A percentile compares a stretch with the other conserved stretches of the same genome.
Evolutionary conservation across 2,797 vertebrate species (phyloP).

Genomic region (Aulostomus chinensis): DNA sequence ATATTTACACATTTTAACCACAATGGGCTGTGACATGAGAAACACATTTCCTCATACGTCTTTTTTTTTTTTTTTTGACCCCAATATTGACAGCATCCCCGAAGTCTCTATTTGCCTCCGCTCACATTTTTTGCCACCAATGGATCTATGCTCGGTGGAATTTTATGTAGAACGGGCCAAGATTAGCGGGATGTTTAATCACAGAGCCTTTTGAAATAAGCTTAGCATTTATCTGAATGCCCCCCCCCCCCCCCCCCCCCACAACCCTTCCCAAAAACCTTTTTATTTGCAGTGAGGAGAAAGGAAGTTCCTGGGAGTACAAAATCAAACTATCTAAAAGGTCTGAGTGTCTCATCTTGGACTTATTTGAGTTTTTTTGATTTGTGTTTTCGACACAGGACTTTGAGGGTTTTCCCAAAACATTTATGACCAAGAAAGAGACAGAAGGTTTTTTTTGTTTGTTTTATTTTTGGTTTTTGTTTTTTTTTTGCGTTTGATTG

Average conservation of each 20-base stretch:
- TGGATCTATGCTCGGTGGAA: slow-evolving; percentile 52
- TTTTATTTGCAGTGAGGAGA: slow-evolving; percentile 24
- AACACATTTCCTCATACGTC: slow-evolving; percentile 7
- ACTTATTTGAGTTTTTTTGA: slow-evolving; percentile 51
- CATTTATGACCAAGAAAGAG: slow-evolving; percentile 25
- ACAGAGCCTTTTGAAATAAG: slow-evolving; percentile 64
- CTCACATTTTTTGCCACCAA: slow-evolving; percentile 40
- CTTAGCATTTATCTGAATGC: slow-evolving; percentile 56
- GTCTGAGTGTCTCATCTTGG: slow-evolving; percentile 47
- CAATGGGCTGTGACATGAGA: neutral
- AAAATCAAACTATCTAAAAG: slow-evolving; percentile 45
- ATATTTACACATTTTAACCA: slow-evolving; percentile 37
- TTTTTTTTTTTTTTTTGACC: neutral
- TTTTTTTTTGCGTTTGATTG: slow-evolving; percentile 29
- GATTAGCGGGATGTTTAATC: slow-evolving; percentile 72
- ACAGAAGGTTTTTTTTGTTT: no score
- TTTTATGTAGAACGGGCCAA: slow-evolving; percentile 52
- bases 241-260: neutral
- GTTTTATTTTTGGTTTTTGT: slow-evolving; percentile 31
- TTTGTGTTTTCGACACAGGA: slow-evolving; percentile 32
- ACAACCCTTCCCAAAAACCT: slow-evolving; percentile 4
- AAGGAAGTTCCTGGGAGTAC: slow-evolving; percentile 42
- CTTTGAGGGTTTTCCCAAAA: slow-evolving; percentile 39
- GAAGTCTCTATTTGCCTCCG: slow-evolving; percentile 18
- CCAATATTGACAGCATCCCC: slow-evolving; percentile 25